phyloP scores from a whole-genome alignment of 2,888 invertebrate genomes.

The Callosobruchus maculatus region DNA sequence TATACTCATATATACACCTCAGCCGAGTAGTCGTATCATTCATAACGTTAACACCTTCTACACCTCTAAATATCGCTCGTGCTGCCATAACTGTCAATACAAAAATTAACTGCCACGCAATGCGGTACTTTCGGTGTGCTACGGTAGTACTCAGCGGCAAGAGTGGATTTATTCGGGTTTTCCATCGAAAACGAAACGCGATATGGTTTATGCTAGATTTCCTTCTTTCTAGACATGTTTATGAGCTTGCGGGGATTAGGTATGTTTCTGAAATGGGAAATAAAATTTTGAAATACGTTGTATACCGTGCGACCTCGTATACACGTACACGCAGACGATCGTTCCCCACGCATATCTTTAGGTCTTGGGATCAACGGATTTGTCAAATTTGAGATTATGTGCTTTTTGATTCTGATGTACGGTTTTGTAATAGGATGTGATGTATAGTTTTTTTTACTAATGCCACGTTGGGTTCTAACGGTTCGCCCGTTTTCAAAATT shows the following conservation, averaged over 20 bases:
- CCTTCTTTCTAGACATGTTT: neutral
- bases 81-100: constrained; percentile 17
- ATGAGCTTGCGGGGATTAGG: neutral
- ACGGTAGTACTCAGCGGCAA: constrained; percentile 2
- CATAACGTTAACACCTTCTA: neutral
- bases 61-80: neutral
- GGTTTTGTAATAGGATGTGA: too few relatives aligned
- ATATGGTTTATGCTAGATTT: neutral
- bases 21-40: neutral
- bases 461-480: too few relatives aligned
- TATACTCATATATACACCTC: neutral
- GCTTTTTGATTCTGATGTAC: too few relatives aligned
- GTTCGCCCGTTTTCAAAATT: too few relatives aligned
- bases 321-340: neutral
- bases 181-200: neutral
- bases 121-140: neutral
- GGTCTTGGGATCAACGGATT: too few relatives aligned
- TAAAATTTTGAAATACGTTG: neutral
- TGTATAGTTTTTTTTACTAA: too few relatives aligned
- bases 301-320: neutral
- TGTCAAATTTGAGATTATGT: neutral
- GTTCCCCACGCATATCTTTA: neutral
- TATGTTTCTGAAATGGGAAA: neutral
- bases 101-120: constrained; percentile 11
- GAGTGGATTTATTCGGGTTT: neutral